These are phyloP conservation scores for Leucoraja erinaceus DNA, from an alignment of 2,113 vertebrate species.

Conservation along the genomic window DNA sequence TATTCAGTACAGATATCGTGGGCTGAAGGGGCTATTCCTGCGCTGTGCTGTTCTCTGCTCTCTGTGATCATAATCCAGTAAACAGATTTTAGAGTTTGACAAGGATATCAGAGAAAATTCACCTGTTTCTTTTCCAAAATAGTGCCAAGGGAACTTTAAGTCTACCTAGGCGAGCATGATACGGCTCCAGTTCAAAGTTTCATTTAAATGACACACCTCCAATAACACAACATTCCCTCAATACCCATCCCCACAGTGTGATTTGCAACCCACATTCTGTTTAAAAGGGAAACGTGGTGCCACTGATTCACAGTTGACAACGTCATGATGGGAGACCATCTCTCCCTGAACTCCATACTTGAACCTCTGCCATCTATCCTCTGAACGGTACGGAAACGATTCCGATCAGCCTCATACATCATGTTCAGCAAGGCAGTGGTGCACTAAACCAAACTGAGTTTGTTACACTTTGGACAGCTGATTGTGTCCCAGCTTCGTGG, in stretches of 20 bases:
- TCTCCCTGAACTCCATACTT: not conserved
- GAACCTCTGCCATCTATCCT: not conserved
- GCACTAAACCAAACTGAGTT: not conserved
- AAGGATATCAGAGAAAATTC: not conserved
- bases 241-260: not conserved
- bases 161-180: not conserved
- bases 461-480: not conserved
- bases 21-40: no score
- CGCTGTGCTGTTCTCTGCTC: not conserved
- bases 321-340: not conserved
- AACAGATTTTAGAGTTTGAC: not conserved
- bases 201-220: not conserved
- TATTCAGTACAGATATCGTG: no score
- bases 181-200: not conserved
- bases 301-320: not conserved
- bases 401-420: not conserved
- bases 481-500: not conserved
- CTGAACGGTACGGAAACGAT: not conserved
- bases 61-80: not conserved
- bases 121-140: not conserved
- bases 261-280: not conserved
- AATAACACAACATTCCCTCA: not conserved
- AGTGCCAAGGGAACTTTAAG: not conserved
- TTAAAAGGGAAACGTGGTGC: not conserved
- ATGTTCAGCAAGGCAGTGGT: not conserved